Evolutionary conservation across 37 sponge, comb jelly and placozoan genomes (phyloP).

Genomic region (Petrosia ficiformis): DNA sequence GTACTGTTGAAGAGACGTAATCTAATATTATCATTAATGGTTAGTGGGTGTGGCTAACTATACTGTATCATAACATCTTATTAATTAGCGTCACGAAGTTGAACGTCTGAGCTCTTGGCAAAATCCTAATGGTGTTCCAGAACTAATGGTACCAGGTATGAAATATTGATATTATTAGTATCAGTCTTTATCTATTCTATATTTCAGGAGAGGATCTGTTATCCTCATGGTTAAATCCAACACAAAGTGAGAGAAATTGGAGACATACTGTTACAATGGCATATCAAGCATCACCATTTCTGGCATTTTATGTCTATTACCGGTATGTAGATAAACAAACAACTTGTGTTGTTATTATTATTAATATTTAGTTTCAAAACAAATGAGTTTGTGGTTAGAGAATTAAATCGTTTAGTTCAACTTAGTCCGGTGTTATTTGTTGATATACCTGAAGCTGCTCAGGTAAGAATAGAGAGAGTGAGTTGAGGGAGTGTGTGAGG

Average conservation of each 20-base stretch:
- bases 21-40: slow-evolving; percentile 48
- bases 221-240: slow-evolving; percentile 50
- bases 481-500: background rate
- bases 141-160: slow-evolving; percentile 32
- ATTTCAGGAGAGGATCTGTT: slow-evolving; percentile 57
- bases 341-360: background rate
- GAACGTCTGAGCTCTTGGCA: slow-evolving; percentile 71
- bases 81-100: slow-evolving; percentile 55
- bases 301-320: slow-evolving; percentile 70
- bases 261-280: slow-evolving; percentile 51
- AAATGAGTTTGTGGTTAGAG: slow-evolving; percentile 40
- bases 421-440: slow-evolving; percentile 50
- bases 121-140: slow-evolving; percentile 37
- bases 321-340: slow-evolving; percentile 26
- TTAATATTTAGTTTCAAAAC: slow-evolving; percentile 28
- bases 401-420: slow-evolving; percentile 48
- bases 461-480: slow-evolving; percentile 14
- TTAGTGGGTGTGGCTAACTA: background rate
- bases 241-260: slow-evolving; percentile 62
- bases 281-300: slow-evolving; percentile 61
- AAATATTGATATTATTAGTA: background rate
- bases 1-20: slow-evolving; percentile 60
- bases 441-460: slow-evolving; percentile 55
- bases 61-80: background rate
- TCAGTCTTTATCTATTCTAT: background rate